Conservation (phyloP, 2,888 invertebrate genomes). For the Calameuta idolon region DNA sequence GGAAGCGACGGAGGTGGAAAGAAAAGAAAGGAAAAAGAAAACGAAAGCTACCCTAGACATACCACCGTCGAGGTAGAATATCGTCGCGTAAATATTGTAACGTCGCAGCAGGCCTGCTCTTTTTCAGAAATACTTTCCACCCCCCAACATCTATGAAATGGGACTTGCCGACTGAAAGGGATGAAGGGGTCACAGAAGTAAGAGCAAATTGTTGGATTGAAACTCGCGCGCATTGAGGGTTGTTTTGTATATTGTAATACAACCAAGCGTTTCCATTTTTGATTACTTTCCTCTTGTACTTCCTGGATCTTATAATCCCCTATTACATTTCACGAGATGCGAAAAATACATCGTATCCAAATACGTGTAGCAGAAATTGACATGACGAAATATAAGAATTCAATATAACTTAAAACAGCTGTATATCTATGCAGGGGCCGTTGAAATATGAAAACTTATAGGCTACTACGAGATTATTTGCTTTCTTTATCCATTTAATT, state of each 20-base stretch:
- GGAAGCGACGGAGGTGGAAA: constrained; percentile 33
- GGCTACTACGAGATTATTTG: neutral
- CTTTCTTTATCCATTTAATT: neutral
- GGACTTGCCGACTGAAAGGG: neutral
- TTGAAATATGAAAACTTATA: neutral
- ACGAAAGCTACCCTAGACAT: constrained; percentile 3
- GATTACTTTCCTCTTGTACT: neutral
- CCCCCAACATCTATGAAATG: neutral
- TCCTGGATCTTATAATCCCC: neutral
- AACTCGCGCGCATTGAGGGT: neutral
- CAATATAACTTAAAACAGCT: neutral
- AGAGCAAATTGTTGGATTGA: neutral
- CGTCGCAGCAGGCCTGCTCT: constrained; percentile 2
- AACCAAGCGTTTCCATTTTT: neutral
- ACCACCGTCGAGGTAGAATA: constrained; percentile 29
- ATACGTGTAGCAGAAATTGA: neutral
- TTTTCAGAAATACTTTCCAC: constrained; percentile 1
- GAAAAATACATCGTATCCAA: neutral
- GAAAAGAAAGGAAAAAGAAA: constrained; percentile 35
- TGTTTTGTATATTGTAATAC: neutral
- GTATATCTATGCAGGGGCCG: neutral
- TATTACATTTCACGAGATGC: neutral
- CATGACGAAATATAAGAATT: neutral
- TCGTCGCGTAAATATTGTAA: constrained; percentile 36
- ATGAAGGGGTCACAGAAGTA: neutral